Evolutionary conservation across 2,113 vertebrate species (phyloP).

Genomic region (Rhombomys opimus): DNA sequence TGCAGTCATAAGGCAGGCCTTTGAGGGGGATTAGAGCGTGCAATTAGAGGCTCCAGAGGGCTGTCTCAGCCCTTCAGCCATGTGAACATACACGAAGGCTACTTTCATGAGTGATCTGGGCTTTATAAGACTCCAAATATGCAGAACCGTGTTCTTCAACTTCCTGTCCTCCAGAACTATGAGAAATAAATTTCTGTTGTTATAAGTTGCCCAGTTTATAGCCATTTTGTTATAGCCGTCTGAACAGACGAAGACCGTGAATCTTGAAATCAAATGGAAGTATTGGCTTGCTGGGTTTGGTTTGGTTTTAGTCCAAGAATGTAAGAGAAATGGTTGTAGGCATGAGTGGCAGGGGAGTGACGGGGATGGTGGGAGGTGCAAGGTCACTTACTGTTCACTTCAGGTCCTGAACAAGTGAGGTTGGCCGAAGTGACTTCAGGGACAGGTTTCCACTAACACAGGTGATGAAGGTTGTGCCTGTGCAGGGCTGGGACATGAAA

Average conservation of each 20-base stretch:
- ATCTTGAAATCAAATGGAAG: conserved; percentile 40
- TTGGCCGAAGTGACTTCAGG: not conserved
- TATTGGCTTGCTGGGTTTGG: not conserved
- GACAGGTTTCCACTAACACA: conserved; percentile 24
- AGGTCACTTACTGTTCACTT: not conserved
- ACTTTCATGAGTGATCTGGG: not conserved
- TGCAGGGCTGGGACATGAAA: not conserved
- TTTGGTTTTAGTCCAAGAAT: not conserved
- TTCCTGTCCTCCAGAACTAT: not conserved
- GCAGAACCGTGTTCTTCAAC: not conserved
- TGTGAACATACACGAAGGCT: not conserved
- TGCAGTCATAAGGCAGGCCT: not conserved
- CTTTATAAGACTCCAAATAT: not conserved
- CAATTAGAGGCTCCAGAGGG: not conserved
- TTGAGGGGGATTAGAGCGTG: not conserved
- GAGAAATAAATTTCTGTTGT: not conserved
- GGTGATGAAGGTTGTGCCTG: not conserved
- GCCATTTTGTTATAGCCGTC: not conserved
- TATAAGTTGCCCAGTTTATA: not conserved
- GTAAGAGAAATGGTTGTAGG: not conserved
- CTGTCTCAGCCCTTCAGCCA: not conserved
- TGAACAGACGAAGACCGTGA: not conserved
- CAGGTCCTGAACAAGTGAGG: conserved; percentile 37
- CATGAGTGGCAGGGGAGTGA: not conserved
- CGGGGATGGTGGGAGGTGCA: not conserved